These are phyloP conservation scores for Sus cebifrons DNA, from an alignment of 2,797 vertebrate species.

Conservation along the genomic window DNA sequence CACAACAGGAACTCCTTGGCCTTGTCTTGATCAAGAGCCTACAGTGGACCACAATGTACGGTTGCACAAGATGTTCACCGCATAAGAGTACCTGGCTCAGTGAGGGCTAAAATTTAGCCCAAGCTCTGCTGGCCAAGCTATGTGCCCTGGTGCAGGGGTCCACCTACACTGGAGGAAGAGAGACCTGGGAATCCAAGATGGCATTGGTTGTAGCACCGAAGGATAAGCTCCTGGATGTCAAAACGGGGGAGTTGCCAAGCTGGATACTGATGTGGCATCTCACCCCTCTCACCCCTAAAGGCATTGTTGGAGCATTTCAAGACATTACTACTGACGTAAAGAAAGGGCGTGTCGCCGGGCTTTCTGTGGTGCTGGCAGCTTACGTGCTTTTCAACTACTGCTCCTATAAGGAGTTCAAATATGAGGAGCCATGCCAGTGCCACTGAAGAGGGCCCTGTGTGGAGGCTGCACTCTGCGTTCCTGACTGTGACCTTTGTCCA, in stretches of 20 bases:
- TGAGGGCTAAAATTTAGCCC: neutral
- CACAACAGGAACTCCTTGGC: neutral
- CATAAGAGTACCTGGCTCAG: neutral
- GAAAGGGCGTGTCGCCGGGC: neutral
- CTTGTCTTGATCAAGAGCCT: neutral
- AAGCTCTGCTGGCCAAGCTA: neutral
- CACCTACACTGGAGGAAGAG: neutral
- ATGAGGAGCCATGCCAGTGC: neutral
- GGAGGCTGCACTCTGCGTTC: neutral
- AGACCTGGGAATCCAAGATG: neutral
- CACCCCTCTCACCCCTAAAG: neutral
- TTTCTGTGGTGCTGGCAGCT: neutral
- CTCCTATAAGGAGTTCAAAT: neutral
- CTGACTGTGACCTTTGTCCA: neutral
- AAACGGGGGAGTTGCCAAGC: neutral
- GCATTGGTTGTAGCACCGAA: neutral
- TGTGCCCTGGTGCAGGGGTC: neutral
- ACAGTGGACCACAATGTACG: too few relatives aligned
- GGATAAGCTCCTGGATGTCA: neutral
- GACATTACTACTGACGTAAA: neutral
- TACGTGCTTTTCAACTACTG: neutral
- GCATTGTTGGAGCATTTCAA: neutral
- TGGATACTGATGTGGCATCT: neutral
- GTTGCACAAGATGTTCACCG: neutral
- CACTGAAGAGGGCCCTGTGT: neutral